Percentiles rank a stretch among this genome's conserved stretches.
phyloP scores from a whole-genome alignment of 1,140 invertebrate genomes.

The Steinernema feltiae region DNA sequence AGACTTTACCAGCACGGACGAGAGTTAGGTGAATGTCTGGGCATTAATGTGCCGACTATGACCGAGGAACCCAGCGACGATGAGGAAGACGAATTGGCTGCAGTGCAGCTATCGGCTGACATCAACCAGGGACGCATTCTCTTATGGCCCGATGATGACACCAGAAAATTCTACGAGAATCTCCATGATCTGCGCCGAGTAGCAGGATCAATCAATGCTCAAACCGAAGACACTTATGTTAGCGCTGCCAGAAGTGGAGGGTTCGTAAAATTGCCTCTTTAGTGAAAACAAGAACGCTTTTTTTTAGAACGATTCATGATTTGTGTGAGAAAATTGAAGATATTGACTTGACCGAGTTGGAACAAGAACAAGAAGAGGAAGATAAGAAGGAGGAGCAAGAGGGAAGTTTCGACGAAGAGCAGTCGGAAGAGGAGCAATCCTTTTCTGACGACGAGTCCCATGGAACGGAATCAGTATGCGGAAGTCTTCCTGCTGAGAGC shows the following conservation, averaged over 20 bases:
- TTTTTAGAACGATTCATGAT: neutral
- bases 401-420: neutral
- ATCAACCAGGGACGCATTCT: constrained; percentile 23
- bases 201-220: neutral
- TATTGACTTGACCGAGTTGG: constrained; percentile 22
- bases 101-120: constrained; percentile 13
- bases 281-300: too few relatives aligned
- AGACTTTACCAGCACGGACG: constrained; percentile 10
- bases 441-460: neutral
- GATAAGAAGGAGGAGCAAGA: neutral
- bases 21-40: constrained; percentile 10
- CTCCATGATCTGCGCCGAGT: constrained; percentile 27
- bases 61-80: constrained; percentile 37
- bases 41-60: constrained; percentile 17
- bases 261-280: too few relatives aligned
- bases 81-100: constrained; percentile 31
- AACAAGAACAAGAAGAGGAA: neutral
- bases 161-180: constrained; percentile 29
- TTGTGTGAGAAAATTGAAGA: constrained; percentile 27
- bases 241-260: neutral
- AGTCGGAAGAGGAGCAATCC: too few relatives aligned
- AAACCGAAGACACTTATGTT: constrained; percentile 3
- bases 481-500: neutral
- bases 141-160: constrained; percentile 35
- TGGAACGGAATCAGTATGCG: neutral